Percentiles rank a stretch among this genome's conserved stretches.
Evolutionary conservation across 92 coral and sea anemone species (phyloP).

Genomic region (Parazoanthus swiftii): DNA sequence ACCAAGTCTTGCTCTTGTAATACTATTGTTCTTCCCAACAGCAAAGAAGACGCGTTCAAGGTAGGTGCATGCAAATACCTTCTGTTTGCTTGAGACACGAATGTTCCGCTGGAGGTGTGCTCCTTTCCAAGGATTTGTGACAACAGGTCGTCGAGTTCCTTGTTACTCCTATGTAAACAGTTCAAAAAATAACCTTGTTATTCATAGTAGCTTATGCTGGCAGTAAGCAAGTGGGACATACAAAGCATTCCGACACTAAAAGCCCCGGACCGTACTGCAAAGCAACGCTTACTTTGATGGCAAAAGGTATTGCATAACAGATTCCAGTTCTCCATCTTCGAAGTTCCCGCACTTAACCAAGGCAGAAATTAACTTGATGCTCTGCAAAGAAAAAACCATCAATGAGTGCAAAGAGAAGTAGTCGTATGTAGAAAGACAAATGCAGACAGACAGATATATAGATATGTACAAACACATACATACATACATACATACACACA

Average conservation of each 20-base stretch:
- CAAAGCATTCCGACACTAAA: background rate
- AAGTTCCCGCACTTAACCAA: slow-evolving; percentile 88
- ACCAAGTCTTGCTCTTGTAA: too few relatives aligned
- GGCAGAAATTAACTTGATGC: slow-evolving; percentile 81
- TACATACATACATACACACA: background rate
- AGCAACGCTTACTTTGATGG: slow-evolving; percentile 79
- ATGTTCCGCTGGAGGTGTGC: slow-evolving; percentile 3
- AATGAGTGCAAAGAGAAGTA: background rate
- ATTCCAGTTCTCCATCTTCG: slow-evolving; percentile 83
- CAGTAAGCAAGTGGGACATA: background rate
- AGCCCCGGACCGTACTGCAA: background rate
- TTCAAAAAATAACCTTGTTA: background rate
- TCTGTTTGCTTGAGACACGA: slow-evolving; percentile 15
- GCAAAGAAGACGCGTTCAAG: background rate
- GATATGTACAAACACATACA: too few relatives aligned
- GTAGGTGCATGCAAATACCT: background rate
- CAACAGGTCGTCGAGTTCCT: slow-evolving; percentile 29
- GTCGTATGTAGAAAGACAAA: background rate
- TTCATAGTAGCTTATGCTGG: background rate
- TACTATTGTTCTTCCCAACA: too few relatives aligned
- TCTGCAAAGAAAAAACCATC: slow-evolving; percentile 51
- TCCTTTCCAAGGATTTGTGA: slow-evolving; percentile 40
- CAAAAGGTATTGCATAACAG: slow-evolving; percentile 81
- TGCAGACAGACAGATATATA: background rate
- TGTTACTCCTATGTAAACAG: slow-evolving; percentile 7